phyloP scores from a whole-genome alignment of 2,888 invertebrate genomes.

The Oligia latruncula region DNA sequence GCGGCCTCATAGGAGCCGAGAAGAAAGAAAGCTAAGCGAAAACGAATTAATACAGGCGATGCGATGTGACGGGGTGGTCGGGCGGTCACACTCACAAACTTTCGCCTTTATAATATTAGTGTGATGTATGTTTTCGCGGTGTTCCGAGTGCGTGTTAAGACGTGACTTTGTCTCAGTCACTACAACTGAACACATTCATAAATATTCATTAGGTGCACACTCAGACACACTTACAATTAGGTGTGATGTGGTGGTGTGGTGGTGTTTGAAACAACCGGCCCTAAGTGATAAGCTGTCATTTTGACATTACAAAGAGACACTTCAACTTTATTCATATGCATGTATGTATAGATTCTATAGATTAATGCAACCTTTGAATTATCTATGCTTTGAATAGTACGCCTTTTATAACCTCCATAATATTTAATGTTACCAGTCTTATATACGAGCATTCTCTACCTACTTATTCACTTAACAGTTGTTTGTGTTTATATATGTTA shows the following conservation, averaged over 20 bases:
- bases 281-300: background rate
- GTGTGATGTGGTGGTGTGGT: background rate
- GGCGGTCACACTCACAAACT: too few species aligned
- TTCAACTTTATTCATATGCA: too few species aligned
- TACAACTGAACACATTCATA: slow-evolving; percentile 35
- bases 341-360: background rate
- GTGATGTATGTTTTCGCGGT: slow-evolving; percentile 31
- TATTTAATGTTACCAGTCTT: background rate
- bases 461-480: background rate
- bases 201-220: slow-evolving; percentile 42
- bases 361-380: background rate
- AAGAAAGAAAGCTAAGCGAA: background rate
- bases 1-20: too few species aligned
- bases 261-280: too few species aligned
- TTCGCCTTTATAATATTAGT: too few species aligned
- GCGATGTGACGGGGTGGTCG: background rate
- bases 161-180: background rate
- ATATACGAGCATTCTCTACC: background rate
- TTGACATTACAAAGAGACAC: background rate
- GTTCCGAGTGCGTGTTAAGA: too few species aligned
- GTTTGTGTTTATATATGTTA: slow-evolving; percentile 9
- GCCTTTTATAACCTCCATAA: background rate
- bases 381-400: too few species aligned
- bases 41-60: background rate
- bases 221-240: slow-evolving; percentile 30